Percentiles rank a stretch among this genome's conserved stretches.
phyloP scores from a whole-genome alignment of 2,113 vertebrate genomes.

The Hippoglossus stenolepis region DNA sequence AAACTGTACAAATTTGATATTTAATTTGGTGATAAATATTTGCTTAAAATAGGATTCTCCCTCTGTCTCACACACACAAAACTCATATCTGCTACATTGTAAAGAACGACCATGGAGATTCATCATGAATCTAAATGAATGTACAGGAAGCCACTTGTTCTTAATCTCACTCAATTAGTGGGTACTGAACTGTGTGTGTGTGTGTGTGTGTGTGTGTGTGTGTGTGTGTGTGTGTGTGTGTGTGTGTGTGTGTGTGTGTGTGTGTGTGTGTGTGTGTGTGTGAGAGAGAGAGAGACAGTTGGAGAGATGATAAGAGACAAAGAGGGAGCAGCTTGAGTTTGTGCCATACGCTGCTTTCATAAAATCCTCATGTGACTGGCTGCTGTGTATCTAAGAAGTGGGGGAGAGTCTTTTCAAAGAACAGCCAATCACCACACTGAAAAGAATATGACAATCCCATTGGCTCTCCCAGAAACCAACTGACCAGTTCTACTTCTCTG shows the following conservation, averaged over 20 bases:
- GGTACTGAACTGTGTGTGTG: no score
- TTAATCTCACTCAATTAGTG: no score
- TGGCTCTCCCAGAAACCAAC: not conserved
- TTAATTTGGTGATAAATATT: not conserved
- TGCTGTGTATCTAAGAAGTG: constrained; percentile 28
- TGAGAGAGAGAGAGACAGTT: no score
- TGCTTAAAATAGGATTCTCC: not conserved
- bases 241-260: no score
- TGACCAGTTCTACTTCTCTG: not conserved
- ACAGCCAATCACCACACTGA: constrained; percentile 4
- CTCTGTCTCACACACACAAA: not conserved
- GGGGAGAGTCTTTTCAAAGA: not conserved
- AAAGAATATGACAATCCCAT: not conserved
- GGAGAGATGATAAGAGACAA: no score
- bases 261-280: no score
- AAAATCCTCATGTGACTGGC: not conserved
- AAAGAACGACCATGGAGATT: no score
- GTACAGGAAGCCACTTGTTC: no score
- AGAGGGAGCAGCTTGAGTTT: not conserved
- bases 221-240: no score
- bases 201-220: no score
- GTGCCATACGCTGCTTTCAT: not conserved
- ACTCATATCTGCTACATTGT: no score
- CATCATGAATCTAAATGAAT: no score
- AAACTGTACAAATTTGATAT: not conserved